Percentiles rank a stretch among this genome's conserved stretches.
These are phyloP conservation scores for Girardinus metallicus DNA, from an alignment of 2,797 vertebrate species.

Conservation along the genomic window DNA sequence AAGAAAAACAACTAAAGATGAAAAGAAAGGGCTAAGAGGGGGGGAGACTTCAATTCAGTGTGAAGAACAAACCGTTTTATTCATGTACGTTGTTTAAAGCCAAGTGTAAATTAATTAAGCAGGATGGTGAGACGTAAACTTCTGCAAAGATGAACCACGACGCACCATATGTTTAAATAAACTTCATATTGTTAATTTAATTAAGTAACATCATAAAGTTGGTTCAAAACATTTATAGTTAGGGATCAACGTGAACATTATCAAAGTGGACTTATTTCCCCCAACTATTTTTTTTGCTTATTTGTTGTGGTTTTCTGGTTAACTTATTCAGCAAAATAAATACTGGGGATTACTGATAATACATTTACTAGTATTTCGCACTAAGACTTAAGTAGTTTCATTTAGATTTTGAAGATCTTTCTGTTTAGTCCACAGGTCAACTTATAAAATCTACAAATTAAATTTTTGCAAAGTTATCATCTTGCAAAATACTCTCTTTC, in stretches of 20 bases:
- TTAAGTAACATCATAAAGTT: neutral
- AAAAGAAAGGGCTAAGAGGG: conserved; percentile 10
- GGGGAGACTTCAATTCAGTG: conserved; percentile 17
- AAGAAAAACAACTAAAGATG: conserved; percentile 23
- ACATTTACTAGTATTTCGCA: neutral
- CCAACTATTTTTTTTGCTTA: neutral
- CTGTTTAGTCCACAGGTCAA: neutral
- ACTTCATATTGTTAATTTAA: neutral
- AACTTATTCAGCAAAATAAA: neutral
- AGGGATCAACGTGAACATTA: accelerated
- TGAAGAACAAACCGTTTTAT: neutral
- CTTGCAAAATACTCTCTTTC: neutral
- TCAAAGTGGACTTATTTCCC: neutral
- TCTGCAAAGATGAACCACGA: conserved; percentile 8
- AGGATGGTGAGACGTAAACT: conserved; percentile 15
- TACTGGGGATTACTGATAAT: neutral
- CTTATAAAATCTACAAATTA: neutral
- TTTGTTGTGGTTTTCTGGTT: neutral
- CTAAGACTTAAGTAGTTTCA: too few relatives aligned
- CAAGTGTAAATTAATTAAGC: conserved; percentile 40
- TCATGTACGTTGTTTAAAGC: conserved; percentile 7
- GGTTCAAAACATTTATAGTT: neutral
- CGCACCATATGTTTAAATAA: neutral
- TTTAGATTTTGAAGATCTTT: too few relatives aligned
- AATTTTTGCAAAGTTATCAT: neutral